Conservation (phyloP, 2,113 vertebrate species). For the Mungos mungo region DNA sequence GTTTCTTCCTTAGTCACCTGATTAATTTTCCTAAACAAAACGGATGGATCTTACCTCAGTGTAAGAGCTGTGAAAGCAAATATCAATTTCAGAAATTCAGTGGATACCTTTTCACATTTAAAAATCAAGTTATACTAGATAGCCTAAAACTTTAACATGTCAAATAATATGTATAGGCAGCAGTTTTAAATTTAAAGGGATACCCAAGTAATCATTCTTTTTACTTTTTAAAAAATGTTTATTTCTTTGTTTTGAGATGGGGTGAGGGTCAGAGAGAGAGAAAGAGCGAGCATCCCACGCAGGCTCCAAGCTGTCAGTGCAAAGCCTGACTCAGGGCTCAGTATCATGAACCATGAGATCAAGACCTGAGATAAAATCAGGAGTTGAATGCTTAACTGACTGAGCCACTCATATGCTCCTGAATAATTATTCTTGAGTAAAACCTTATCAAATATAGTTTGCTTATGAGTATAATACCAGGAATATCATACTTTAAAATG, state of each 20-base stretch:
- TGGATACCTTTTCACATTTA: not conserved
- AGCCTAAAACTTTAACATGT: not conserved
- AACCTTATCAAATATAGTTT: not conserved
- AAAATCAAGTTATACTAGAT: not conserved
- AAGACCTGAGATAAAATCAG: no score
- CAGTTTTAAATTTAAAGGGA: not conserved
- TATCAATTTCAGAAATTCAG: not conserved
- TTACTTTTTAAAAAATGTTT: no score
- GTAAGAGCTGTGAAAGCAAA: not conserved
- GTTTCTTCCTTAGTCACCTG: not conserved
- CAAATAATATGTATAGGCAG: not conserved
- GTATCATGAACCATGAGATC: no score
- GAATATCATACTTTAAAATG: not conserved
- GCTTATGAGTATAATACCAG: not conserved
- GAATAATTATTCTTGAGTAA: not conserved
- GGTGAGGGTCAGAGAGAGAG: no score
- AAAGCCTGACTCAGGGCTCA: no score
- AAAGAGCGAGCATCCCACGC: no score
- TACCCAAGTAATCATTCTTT: not conserved
- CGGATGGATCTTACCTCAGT: not conserved
- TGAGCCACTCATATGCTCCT: not conserved
- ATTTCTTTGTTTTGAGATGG: no score
- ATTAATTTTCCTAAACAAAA: conserved; percentile 4
- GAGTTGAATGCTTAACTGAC: no score
- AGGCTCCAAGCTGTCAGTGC: no score